A percentile compares a stretch with the other conserved stretches of the same genome.
Evolutionary conservation across 2,888 invertebrate genomes (phyloP).

Genomic region (Lasioglossum morio): DNA sequence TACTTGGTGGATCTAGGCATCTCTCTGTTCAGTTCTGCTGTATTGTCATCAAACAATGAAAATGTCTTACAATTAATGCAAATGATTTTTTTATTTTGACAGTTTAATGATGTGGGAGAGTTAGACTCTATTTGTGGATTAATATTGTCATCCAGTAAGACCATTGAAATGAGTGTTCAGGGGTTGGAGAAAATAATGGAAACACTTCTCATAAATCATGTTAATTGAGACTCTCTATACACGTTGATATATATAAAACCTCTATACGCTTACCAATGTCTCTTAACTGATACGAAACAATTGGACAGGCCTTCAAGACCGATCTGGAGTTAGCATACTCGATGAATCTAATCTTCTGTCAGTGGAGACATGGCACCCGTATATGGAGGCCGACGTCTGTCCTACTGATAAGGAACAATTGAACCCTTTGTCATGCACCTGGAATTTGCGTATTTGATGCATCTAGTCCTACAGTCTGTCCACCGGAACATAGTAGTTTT

Average conservation of each 20-base stretch:
- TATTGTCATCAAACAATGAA: background rate
- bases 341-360: constrained; percentile 1
- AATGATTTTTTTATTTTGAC: background rate
- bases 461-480: background rate
- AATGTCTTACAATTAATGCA: background rate
- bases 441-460: background rate
- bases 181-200: background rate
- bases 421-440: constrained; percentile 22
- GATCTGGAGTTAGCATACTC: background rate
- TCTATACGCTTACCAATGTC: background rate
- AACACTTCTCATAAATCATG: background rate
- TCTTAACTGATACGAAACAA: background rate
- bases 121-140: background rate
- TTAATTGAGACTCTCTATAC: background rate
- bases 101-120: background rate
- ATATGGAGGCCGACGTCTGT: background rate
- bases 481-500: background rate
- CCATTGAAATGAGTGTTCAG: background rate
- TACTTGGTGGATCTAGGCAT: background rate
- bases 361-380: background rate
- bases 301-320: background rate
- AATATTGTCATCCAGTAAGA: background rate
- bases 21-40: background rate
- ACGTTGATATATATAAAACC: background rate
- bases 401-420: constrained; percentile 39